These are phyloP conservation scores for Tetranychus urticae DNA, from an alignment of 1,140 invertebrate genomes.

Conservation along the genomic window DNA sequence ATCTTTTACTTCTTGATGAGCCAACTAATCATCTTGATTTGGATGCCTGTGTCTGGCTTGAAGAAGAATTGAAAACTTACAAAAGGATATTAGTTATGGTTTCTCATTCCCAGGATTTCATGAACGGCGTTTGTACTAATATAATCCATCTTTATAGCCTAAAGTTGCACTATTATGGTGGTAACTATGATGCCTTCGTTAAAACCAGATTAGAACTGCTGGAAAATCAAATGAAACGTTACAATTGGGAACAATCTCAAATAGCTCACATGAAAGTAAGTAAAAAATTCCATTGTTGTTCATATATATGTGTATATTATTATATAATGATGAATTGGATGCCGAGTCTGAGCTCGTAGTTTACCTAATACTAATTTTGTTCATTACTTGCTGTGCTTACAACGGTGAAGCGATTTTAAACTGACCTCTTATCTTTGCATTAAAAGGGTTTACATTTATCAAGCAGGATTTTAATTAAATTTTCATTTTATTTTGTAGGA, in stretches of 20 bases:
- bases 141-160: constrained; percentile 88
- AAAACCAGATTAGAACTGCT: constrained; percentile 72
- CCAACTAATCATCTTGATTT: constrained; percentile 43
- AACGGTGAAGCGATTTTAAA: neutral
- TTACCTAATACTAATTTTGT: constrained; percentile 1
- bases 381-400: neutral
- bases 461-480: neutral
- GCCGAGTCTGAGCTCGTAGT: constrained; percentile 2
- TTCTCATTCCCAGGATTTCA: constrained; percentile 97
- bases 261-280: constrained; percentile 90
- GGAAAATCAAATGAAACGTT: constrained; percentile 97
- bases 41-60: constrained; percentile 97
- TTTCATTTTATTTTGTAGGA: constrained; percentile 33
- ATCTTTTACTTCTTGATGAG: constrained; percentile 30
- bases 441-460: neutral
- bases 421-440: neutral
- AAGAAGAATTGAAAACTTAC: constrained; percentile 86
- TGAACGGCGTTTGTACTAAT: constrained; percentile 97
- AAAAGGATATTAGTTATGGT: constrained; percentile 94
- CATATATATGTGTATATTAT: neutral
- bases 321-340: constrained; percentile 5
- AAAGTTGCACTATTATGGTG: constrained; percentile 76
- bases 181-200: constrained; percentile 87
- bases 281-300: neutral
- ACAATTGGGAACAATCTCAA: constrained; percentile 99